A percentile compares a stretch with the other conserved stretches of the same genome.
These are phyloP conservation scores for Halcyon malimbica DNA, from an alignment of 2,113 vertebrate species.

Conservation along the genomic window DNA sequence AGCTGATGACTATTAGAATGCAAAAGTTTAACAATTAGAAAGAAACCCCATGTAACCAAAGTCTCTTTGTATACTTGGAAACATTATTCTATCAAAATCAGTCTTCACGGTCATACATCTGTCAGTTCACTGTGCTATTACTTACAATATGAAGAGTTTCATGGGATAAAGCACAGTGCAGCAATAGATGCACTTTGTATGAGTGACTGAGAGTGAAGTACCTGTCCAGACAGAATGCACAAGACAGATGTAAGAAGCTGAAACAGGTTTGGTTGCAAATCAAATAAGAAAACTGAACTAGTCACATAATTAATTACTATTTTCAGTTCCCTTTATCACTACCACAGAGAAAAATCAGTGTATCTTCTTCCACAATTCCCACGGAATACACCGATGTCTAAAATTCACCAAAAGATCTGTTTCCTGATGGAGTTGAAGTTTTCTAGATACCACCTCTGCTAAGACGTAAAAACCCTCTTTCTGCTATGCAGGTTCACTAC, in stretches of 20 bases:
- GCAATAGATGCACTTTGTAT: neutral
- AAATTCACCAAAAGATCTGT: neutral
- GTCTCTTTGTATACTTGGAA: neutral
- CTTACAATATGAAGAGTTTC: neutral
- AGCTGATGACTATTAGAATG: neutral
- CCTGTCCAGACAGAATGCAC: neutral
- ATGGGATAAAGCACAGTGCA: neutral
- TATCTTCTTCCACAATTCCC: neutral
- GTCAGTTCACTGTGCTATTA: neutral
- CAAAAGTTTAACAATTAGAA: neutral
- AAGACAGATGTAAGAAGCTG: neutral
- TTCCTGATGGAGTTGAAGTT: neutral
- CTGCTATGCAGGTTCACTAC: neutral
- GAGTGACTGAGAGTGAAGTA: neutral
- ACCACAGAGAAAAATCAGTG: neutral
- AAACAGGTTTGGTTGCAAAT: neutral
- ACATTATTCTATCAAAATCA: neutral
- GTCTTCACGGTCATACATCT: neutral
- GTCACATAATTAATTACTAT: neutral
- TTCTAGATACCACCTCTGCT: neutral
- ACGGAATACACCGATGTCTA: neutral
- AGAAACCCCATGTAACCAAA: neutral
- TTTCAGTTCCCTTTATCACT: neutral
- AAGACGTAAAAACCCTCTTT: neutral
- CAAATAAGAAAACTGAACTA: neutral